Base-by-base conservation (phyloP, 2,888 invertebrate species). In the Heliconius ismenius region DNA sequence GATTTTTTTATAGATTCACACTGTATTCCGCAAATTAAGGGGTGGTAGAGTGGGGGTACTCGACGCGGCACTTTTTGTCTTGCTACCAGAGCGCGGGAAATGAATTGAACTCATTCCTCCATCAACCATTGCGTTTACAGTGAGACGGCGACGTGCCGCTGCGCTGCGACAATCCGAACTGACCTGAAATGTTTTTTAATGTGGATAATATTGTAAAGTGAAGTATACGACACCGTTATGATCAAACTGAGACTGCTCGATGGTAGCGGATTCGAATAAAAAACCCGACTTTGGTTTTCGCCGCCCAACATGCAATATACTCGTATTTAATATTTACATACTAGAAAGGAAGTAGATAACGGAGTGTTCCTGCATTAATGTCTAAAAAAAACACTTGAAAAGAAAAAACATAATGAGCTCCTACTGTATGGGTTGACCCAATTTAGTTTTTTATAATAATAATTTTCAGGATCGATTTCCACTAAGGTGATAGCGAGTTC, bases 401-500 rank as follows among this genome's bases (percentile, higher is more conserved):
- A 32, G 0, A 64, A 32, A 32, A 18, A 7, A 32, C 32, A 32
- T 7, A 49, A 49, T 18, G 7, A 49, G 4, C 4, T 65, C 0
- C 7, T 65, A 39, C 15, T 67, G 39, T 21, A 43, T 26, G 15
- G 18, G 15, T 39, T 67, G 67, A 43, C 43, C 65, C 43, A 39
- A 39, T 67, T 67, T 43, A 67, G 24, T 43, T 65, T 67, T 43
- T 36, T 67, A 67, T 67, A 65, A 67, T 67, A 67, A 43, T 67
- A 43, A 24, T 24, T 24, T 24, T 43, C 67, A 67, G 67, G 39
- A 67, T 67, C 67, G 67, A 43, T 67, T 43, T 43, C 39, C 39
- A 67, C 67, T 67, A 43, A 67, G 67, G 24, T 43, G 67, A 67
- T 67, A 43, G 39, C 24, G n/a, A 67, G 65, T 67, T 67, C 39